Percentiles rank a stretch among this genome's conserved stretches.
phyloP scores from a whole-genome alignment of 2,797 vertebrate species.

The Nyctalus aviator region DNA sequence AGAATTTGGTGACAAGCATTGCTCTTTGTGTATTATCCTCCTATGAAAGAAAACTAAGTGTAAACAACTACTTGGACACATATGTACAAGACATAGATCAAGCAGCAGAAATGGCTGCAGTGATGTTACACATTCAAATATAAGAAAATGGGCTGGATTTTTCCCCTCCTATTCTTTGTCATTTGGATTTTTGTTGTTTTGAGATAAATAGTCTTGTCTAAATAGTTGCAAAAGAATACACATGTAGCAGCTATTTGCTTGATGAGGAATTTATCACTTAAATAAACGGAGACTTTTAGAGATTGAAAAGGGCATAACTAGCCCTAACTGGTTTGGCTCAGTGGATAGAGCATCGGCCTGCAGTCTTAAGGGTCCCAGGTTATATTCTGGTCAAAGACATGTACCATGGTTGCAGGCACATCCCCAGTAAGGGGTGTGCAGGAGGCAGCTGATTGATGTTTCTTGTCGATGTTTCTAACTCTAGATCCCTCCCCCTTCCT shows the following conservation, averaged over 20 bases:
- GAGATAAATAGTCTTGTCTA: background rate
- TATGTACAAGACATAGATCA: background rate
- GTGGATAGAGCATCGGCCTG: too few relatives aligned
- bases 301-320: background rate
- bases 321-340: too few relatives aligned
- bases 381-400: too few relatives aligned
- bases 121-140: background rate
- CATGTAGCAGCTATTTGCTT: background rate
- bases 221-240: background rate
- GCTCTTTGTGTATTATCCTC: background rate
- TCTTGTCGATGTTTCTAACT: too few relatives aligned
- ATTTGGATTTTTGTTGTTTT: constrained; percentile 35
- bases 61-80: background rate
- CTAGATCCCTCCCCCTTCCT: too few relatives aligned
- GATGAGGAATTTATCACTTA: background rate
- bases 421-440: too few relatives aligned
- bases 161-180: background rate
- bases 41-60: background rate
- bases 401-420: too few relatives aligned
- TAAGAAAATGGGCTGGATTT: background rate
- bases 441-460: too few relatives aligned
- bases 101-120: background rate
- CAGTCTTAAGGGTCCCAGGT: too few relatives aligned
- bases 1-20: background rate
- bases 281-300: background rate